phyloP scores from a whole-genome alignment of 2,113 vertebrate genomes.

The Callocephalon fimbriatum region DNA sequence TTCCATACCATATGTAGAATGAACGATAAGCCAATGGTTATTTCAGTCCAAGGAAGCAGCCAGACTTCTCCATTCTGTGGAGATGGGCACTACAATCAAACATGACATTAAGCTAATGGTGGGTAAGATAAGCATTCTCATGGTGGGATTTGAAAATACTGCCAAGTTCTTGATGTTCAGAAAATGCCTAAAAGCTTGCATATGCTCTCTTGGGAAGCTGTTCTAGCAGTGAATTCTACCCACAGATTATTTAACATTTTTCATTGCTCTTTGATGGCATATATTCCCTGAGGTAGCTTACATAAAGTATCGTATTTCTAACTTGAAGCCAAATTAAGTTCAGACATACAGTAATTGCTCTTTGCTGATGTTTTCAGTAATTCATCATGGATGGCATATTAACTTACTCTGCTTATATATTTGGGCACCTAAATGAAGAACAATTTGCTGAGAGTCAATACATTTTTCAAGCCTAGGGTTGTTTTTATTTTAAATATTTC shows the following conservation, averaged over 20 bases:
- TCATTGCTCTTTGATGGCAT: constrained; percentile 9
- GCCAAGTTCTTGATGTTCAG: constrained; percentile 7
- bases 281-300: constrained; percentile 19
- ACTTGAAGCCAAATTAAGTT: constrained; percentile 13
- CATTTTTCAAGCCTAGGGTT: background rate
- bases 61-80: background rate
- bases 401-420: background rate
- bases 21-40: background rate
- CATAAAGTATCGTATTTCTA: background rate
- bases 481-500: background rate
- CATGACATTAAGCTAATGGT: background rate
- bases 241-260: background rate
- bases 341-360: background rate
- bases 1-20: background rate
- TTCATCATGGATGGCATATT: background rate
- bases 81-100: background rate
- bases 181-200: constrained; percentile 33
- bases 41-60: background rate
- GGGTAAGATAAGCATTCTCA: background rate
- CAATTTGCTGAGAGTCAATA: background rate
- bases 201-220: constrained; percentile 7
- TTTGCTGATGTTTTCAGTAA: constrained; percentile 18
- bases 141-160: background rate
- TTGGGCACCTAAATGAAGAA: background rate
- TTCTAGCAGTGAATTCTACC: background rate